Base-by-base conservation (phyloP, 2,888 invertebrate genomes). In the Dysmachus trigonus region DNA sequence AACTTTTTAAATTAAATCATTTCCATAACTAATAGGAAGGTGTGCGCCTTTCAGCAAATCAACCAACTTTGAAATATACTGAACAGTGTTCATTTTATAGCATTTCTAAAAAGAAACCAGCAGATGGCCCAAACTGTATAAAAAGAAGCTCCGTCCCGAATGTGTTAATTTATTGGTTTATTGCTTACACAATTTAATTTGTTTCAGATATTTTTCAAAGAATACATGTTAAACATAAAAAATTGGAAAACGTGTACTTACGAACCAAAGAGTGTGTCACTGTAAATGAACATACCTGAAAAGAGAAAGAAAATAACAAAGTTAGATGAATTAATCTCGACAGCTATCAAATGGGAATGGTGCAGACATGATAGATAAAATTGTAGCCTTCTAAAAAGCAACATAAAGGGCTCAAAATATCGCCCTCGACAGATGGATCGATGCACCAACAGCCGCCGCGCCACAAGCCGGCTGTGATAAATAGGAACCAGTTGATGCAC, bases 401-500 rank as follows among this genome's bases (percentile, higher is more conserved):
- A 22, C 6, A 18, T 22, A 27, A 62, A 22, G 18, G 6, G 6
- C 41, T 62, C 10, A 27, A 62, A 62, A 22, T 27, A 18, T 62
- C 10, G 27, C 3, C 27, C 18, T 7, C 27, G 18, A 27, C 27
- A 62, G 7, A 18, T 27, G 38, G 38, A 77, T 77, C 77, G 27
- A 41, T 41, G 10, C 3, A 4, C 3, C 10, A 62, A 22, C 62
- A 62, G 22, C 22, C 38, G 15, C 3, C 15, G n/a, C 30, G 15
- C 77, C 38, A 8, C 38, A 38, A 77, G 27, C 77, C 27, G 38
- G 27, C 6, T 22, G 27, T 38, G 38, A 77, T 41, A 77, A 41
- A 35, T 30, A 47, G 15, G 41, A 41, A 77, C 77, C 77, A 51
- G 81, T 77, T 77, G 77, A 77, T 77, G 33, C 22, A 38, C 81